Conservation (phyloP, 2,797 vertebrate genomes). For the Sebastolobus altivelis region DNA sequence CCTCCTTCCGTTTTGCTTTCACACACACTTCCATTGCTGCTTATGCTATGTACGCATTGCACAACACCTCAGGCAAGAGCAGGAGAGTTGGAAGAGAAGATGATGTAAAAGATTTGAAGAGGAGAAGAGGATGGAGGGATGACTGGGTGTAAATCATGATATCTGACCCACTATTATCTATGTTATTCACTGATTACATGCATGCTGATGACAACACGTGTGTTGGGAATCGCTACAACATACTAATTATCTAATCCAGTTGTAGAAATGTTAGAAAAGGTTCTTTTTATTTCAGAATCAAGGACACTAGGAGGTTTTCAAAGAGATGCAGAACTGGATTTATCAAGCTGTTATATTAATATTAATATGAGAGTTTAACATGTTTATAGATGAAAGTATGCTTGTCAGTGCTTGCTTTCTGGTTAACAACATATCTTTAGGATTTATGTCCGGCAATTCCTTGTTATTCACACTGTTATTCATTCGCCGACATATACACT, state of each 20-base stretch:
- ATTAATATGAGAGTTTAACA: too few relatives aligned
- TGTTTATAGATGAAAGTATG: too few relatives aligned
- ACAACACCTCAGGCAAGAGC: conserved; percentile 40
- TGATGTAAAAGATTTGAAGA: neutral
- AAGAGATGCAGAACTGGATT: neutral
- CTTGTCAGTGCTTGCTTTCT: too few relatives aligned
- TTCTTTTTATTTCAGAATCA: neutral
- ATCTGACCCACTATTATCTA: neutral
- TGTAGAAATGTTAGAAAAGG: neutral
- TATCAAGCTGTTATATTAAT: neutral
- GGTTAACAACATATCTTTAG: neutral
- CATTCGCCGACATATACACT: neutral
- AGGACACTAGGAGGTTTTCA: neutral
- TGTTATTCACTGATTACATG: neutral
- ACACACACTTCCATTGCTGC: conserved; percentile 4
- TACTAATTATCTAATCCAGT: neutral
- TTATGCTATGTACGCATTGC: conserved; percentile 50
- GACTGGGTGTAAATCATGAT: neutral
- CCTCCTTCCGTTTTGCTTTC: conserved; percentile 17
- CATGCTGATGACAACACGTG: neutral
- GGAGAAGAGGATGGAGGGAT: neutral
- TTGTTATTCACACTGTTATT: neutral
- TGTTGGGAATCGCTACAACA: neutral
- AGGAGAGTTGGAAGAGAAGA: conserved; percentile 13
- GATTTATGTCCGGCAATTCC: neutral